Evolutionary conservation across 2,797 vertebrate species (phyloP).

Genomic region (Coccyzus lansbergi): DNA sequence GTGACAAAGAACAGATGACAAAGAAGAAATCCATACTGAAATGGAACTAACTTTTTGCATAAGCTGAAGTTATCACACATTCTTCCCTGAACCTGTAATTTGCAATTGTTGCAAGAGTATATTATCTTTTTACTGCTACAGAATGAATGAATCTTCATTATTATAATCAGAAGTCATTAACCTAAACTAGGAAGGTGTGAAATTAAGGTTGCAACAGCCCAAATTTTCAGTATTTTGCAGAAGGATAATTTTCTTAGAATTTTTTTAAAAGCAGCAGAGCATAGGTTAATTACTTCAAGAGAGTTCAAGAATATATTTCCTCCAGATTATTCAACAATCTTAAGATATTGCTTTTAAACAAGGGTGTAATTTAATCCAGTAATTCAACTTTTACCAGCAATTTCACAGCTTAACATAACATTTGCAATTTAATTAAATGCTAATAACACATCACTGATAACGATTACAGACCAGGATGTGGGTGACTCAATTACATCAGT

Average conservation of each 20-base stretch:
- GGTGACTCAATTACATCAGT: conserved; percentile 54
- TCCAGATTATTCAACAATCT: background rate
- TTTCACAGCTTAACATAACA: conserved; percentile 57
- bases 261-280: background rate
- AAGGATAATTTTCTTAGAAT: background rate
- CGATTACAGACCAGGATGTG: conserved; percentile 28
- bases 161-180: conserved; percentile 30
- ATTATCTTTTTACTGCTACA: background rate
- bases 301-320: conserved; percentile 3
- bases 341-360: conserved; percentile 35
- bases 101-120: background rate
- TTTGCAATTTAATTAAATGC: conserved; percentile 61
- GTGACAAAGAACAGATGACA: too few relatives aligned
- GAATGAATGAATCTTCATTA: conserved; percentile 34
- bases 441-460: conserved; percentile 52
- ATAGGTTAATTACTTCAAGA: conserved; percentile 8
- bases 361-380: conserved; percentile 3
- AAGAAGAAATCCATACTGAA: background rate
- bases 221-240: background rate
- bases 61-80: conserved; percentile 8
- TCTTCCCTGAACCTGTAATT: background rate
- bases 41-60: background rate
- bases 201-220: background rate
- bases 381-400: conserved; percentile 24
- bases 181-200: conserved; percentile 30